These are phyloP conservation scores for Andrena chrysosceles DNA, from an alignment of 2,888 invertebrate species.

Conservation along the genomic window DNA sequence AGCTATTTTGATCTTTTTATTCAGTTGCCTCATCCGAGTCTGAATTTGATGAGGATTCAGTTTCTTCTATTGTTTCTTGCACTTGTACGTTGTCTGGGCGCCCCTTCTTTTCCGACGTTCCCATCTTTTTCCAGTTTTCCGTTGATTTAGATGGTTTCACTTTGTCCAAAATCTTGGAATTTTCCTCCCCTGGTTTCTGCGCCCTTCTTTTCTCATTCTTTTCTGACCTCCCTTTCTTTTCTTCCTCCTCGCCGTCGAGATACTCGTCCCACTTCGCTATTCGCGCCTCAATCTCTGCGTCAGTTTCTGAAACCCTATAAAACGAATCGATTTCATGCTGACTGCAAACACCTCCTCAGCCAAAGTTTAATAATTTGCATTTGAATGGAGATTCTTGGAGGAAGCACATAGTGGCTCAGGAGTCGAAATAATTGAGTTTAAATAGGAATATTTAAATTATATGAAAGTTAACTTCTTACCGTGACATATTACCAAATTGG, in stretches of 20 bases:
- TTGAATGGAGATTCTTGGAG: no score
- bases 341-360: no score
- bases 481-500: no score
- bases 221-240: slow-evolving; percentile 38
- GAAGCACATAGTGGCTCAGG: no score
- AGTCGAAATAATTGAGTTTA: no score
- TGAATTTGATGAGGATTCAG: not conserved
- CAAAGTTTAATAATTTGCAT: no score
- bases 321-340: slow-evolving; percentile 4
- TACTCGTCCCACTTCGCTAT: slow-evolving; percentile 95
- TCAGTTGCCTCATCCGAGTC: not conserved
- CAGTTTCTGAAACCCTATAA: slow-evolving; percentile 93
- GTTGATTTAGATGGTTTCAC: not conserved
- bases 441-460: no score
- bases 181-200: slow-evolving; percentile 3
- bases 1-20: not conserved
- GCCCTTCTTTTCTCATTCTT: slow-evolving; percentile 2
- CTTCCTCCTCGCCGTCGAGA: slow-evolving; percentile 88
- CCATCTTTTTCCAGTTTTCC: not conserved
- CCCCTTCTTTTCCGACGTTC: not conserved
- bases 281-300: slow-evolving; percentile 92
- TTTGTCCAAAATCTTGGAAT: not conserved
- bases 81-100: not conserved
- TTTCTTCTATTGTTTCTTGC: not conserved
- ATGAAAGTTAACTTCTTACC: no score